Percentiles rank a stretch among this genome's conserved stretches.
phyloP scores from a whole-genome alignment of 53 echinoderm and acorn worm species.

The Paracentrotus lividus region DNA sequence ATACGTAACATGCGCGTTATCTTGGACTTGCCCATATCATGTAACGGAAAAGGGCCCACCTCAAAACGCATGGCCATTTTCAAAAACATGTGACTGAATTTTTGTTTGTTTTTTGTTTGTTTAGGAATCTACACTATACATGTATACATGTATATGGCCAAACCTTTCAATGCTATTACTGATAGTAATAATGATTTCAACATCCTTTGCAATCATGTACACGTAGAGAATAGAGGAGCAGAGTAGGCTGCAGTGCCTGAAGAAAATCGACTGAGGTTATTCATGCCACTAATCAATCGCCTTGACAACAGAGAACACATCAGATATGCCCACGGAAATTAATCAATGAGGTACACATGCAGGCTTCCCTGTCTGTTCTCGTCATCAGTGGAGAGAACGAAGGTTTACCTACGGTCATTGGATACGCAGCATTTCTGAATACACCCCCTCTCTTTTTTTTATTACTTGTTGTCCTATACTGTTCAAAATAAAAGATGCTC shows the following conservation, averaged over 20 bases:
- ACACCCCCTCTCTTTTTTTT: background rate
- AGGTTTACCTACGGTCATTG: background rate
- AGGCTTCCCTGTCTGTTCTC: background rate
- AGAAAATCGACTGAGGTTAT: background rate
- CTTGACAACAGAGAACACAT: conserved; percentile 25
- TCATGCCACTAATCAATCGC: conserved; percentile 34
- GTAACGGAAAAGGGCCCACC: too few species aligned
- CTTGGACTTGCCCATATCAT: too few species aligned
- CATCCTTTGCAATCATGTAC: background rate
- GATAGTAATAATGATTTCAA: background rate
- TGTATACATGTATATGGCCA: too few species aligned
- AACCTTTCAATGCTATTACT: too few species aligned
- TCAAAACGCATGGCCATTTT: too few species aligned
- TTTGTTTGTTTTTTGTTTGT: too few species aligned
- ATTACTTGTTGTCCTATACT: background rate
- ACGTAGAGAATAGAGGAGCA: too few species aligned
- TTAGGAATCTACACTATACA: too few species aligned
- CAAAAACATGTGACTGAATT: too few species aligned
- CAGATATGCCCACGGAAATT: background rate
- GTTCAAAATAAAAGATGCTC: background rate
- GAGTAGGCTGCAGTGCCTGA: background rate
- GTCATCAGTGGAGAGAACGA: background rate
- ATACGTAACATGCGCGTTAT: too few species aligned
- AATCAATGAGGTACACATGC: conserved; percentile 46
- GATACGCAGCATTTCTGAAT: background rate